These are phyloP conservation scores for Sparidentex hasta DNA, from an alignment of 2,797 vertebrate species.

Conservation along the genomic window DNA sequence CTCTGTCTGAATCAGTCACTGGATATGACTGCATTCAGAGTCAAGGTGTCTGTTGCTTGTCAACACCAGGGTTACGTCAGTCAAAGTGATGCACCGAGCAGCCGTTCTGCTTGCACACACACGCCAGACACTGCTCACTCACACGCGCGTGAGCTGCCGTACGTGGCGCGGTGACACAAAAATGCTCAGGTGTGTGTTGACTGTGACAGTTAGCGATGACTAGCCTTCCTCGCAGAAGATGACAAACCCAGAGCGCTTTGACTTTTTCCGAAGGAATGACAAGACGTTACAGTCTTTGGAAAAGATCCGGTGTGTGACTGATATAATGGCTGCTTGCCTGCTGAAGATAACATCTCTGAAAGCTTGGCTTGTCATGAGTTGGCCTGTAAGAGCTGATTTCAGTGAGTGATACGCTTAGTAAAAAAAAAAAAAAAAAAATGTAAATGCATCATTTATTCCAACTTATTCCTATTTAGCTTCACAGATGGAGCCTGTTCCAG, in stretches of 20 bases:
- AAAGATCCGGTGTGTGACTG: constrained; percentile 78
- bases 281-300: constrained; percentile 78
- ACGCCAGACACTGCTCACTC: constrained; percentile 77
- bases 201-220: constrained; percentile 84
- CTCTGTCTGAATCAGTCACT: constrained; percentile 85
- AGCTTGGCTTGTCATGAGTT: constrained; percentile 61
- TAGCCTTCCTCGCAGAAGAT: constrained; percentile 80
- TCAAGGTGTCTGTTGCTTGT: constrained; percentile 86
- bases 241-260: constrained; percentile 80
- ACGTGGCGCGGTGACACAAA: constrained; percentile 76
- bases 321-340: constrained; percentile 76
- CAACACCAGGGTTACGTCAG: constrained; percentile 85
- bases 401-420: constrained; percentile 38
- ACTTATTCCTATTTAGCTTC: constrained; percentile 21
- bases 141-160: constrained; percentile 58
- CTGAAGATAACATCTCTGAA: constrained; percentile 66
- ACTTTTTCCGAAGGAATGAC: constrained; percentile 80
- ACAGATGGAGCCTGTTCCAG: constrained; percentile 8
- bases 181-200: constrained; percentile 84
- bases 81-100: constrained; percentile 81
- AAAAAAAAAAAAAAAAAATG: constrained; percentile 5
- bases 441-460: constrained; percentile 23
- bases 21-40: constrained; percentile 83
- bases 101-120: constrained; percentile 91
- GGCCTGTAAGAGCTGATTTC: constrained; percentile 56